Base-by-base conservation (phyloP, 1,140 invertebrate genomes). In the Acromyrmex charruanus region DNA sequence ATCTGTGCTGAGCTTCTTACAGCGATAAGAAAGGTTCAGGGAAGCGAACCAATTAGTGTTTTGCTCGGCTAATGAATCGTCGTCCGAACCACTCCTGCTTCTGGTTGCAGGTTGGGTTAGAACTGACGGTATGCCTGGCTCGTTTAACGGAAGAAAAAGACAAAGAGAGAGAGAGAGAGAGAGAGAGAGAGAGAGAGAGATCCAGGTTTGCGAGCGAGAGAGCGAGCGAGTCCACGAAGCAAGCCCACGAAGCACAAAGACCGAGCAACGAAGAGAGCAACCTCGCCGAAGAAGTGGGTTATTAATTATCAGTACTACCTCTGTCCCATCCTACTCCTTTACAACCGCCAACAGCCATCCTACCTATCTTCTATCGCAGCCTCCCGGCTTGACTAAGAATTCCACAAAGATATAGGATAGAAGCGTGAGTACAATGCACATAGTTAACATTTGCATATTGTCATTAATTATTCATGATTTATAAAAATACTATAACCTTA, bases 41-140 rank as follows among this genome's bases (percentile, higher is more conserved):
- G 89, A 92, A 92, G 86, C 91, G 89, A 87, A 92, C 91, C 91
- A 92, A 92, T 92, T 92, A 92, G 89, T 92, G 91, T 92, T 92
- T 92, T 91, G 89, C 91, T 80, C 75, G 91, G 85, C 84, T 92
- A 92, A 92, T 92, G 90, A 92, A 92, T 92, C 91, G 91, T 91
- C 86, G 86, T 91, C 85, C 86, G 80, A 77, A 35, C 75, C 89
- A 80, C 39, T 87, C 59, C 59, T 87, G 77, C 86, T 85, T 75
- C 85, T 59, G 87, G 77, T 80, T 77, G 58, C 82, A 68, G 75
- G 63, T 81, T 68, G 81, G 88, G 85, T 84, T 86, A 89, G 85
- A 86, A 66, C 18, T 58, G 82, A 12, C 51, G 82, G 81, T 89
- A 88, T 89, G 87, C 79, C n/a, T 44, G 86, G 79, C 85, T 85